Percentiles rank a stretch among this genome's conserved stretches.
phyloP scores from a whole-genome alignment of 2,113 vertebrate species.

The Catharus minimus region DNA sequence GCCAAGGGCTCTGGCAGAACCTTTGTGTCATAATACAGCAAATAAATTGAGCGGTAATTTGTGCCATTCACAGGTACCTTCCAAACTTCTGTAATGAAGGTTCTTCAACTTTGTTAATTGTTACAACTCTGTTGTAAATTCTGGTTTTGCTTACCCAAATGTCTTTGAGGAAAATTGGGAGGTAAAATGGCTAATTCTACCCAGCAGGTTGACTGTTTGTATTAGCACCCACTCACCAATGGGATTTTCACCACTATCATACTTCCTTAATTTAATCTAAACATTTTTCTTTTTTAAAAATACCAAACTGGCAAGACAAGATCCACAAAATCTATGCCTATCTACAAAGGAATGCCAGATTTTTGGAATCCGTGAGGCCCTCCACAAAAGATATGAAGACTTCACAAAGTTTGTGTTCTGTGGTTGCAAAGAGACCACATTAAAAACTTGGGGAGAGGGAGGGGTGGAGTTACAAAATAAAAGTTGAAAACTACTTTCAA shows the following conservation, averaged over 20 bases:
- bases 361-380: neutral
- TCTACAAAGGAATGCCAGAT: neutral
- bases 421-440: neutral
- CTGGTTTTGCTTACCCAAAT: neutral
- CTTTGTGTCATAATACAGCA: neutral
- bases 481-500: neutral
- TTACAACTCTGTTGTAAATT: neutral
- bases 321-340: neutral
- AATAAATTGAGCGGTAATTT: conserved; percentile 17
- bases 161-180: neutral
- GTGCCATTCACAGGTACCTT: neutral
- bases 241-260: neutral
- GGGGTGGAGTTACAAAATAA: neutral
- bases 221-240: neutral
- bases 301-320: neutral
- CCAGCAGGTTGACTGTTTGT: neutral
- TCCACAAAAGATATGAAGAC: neutral
- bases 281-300: neutral
- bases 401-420: neutral
- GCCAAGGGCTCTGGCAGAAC: conserved; percentile 6
- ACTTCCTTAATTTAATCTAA: neutral
- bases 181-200: neutral
- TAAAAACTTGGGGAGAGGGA: neutral
- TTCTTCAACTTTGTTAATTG: neutral
- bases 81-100: neutral